A percentile compares a stretch with the other conserved stretches of the same genome.
phyloP scores from a whole-genome alignment of 1,140 invertebrate genomes.

The Condylostylus longicornis region DNA sequence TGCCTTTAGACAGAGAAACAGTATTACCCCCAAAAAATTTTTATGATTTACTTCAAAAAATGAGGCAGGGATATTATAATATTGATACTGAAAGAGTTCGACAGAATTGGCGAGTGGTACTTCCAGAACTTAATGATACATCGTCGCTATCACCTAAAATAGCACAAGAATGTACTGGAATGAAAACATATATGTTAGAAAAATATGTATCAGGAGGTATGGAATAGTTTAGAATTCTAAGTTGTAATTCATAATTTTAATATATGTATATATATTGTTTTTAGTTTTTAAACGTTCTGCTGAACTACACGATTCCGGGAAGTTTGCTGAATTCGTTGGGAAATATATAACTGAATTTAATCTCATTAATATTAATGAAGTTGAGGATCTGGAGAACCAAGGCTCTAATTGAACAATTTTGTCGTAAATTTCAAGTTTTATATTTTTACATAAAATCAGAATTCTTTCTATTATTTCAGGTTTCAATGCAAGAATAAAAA shows the following conservation, averaged over 20 bases:
- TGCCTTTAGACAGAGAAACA: constrained; percentile 64
- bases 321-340: constrained; percentile 63
- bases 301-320: constrained; percentile 34
- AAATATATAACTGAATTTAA: constrained; percentile 53
- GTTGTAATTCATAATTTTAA: neutral
- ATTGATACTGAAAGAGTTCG: constrained; percentile 62
- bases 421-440: neutral
- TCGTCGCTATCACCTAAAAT: constrained; percentile 52
- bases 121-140: constrained; percentile 52
- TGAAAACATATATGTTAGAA: constrained; percentile 59
- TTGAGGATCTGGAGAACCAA: constrained; percentile 11
- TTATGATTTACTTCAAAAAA: constrained; percentile 63
- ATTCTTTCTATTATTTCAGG: too few relatives aligned
- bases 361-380: constrained; percentile 47
- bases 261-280: constrained; percentile 9
- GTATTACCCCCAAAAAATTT: constrained; percentile 64
- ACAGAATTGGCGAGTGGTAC: constrained; percentile 59
- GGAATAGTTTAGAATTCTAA: constrained; percentile 4
- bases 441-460: too few relatives aligned
- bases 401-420: neutral
- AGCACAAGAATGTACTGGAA: constrained; percentile 48
- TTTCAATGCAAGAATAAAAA: too few relatives aligned
- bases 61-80: constrained; percentile 68
- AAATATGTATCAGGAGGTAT: constrained; percentile 41
- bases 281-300: constrained; percentile 56